Conservation (phyloP, 2,797 vertebrate species). For the Melanotaenia parkinsoni region DNA sequence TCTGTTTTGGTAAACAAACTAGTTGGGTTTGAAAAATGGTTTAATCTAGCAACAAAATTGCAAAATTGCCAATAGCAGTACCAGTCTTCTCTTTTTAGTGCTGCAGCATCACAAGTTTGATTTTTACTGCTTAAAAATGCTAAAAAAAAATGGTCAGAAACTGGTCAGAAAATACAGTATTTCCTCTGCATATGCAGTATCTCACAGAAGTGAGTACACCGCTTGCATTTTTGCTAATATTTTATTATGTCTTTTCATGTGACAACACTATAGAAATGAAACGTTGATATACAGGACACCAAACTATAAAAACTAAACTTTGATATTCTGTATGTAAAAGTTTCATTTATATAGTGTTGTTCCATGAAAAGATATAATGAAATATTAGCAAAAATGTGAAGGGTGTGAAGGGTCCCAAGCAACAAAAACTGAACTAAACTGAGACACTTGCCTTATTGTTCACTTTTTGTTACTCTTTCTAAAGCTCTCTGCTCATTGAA, state of each 20-base stretch:
- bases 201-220: too few species aligned
- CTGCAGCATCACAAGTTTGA: neutral
- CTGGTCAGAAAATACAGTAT: neutral
- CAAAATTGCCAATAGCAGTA: neutral
- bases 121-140: neutral
- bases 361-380: too few species aligned
- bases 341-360: too few species aligned
- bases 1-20: neutral
- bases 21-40: neutral
- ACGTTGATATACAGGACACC: too few species aligned
- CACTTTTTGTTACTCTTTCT: neutral
- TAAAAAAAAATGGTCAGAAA: neutral
- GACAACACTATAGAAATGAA: too few species aligned
- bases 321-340: too few species aligned
- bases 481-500: neutral
- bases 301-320: too few species aligned
- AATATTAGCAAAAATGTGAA: too few species aligned
- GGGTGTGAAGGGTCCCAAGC: too few species aligned
- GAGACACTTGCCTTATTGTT: neutral
- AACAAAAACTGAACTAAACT: neutral
- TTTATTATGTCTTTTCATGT: too few species aligned
- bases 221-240: too few species aligned
- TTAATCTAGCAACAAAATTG: neutral
- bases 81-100: neutral
- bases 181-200: neutral